phyloP scores from a whole-genome alignment of 2,797 vertebrate genomes.

The Macrochelys suwanniensis region DNA sequence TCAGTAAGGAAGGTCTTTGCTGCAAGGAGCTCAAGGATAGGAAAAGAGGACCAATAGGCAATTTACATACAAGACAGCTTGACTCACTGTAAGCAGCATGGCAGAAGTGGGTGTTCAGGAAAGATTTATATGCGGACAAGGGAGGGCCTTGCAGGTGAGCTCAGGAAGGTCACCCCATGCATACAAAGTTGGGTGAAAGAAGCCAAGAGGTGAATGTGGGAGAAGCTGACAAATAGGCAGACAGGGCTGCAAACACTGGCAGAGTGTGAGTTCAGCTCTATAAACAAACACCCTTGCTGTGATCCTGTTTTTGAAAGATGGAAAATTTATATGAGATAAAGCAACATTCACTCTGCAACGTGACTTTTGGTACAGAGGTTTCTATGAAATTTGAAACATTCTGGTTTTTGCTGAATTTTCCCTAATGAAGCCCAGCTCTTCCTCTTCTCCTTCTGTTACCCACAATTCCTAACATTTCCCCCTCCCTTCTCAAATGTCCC shows the following conservation, averaged over 20 bases:
- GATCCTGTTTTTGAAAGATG: not conserved
- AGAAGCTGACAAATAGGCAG: slow-evolving; percentile 21
- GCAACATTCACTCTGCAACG: not conserved
- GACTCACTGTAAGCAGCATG: not conserved
- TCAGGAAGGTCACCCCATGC: not conserved
- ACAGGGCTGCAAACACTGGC: not conserved
- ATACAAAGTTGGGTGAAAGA: not conserved
- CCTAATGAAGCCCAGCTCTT: slow-evolving; percentile 6
- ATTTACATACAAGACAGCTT: slow-evolving; percentile 3
- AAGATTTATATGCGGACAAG: not conserved
- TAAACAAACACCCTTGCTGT: not conserved
- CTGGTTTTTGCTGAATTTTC: not conserved
- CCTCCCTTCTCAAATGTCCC: slow-evolving; percentile 35
- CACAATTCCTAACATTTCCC: not conserved
- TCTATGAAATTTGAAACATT: slow-evolving; percentile 12
- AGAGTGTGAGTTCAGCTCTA: not conserved
- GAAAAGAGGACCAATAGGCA: not conserved
- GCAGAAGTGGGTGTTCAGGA: not conserved
- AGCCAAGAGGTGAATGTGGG: not conserved
- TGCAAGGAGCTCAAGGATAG: not conserved
- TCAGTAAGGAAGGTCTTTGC: not conserved
- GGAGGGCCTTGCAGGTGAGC: slow-evolving; percentile 8
- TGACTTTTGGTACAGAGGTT: not conserved
- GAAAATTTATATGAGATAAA: not conserved
- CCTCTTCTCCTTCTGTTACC: slow-evolving; percentile 32